Base-by-base conservation (phyloP, 2,797 vertebrate species). In the Anguilla megastoma region DNA sequence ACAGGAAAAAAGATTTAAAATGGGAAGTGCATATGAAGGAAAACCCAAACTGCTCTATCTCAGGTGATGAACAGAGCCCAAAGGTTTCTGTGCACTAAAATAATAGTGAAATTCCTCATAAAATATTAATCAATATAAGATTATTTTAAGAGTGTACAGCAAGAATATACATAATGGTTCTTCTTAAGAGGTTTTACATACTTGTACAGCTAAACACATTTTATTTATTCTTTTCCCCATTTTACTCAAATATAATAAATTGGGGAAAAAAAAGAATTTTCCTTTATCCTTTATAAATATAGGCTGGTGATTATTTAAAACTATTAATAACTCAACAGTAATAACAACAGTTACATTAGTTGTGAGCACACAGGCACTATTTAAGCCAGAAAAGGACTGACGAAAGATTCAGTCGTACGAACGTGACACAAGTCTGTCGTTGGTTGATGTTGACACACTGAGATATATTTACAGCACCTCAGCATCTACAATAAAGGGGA, bases 271-370 rank as follows among this genome's bases (percentile, higher is more conserved):
- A 80, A 87, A 91, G 41, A 87, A 96, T 96, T 94, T 94, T 95
- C 0, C 33, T 30, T 96, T 95, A 91, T 93, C 94, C 94, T 95
- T 82, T 95, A 95, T 96, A 96, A 97, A 96, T 95, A 94, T 96
- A 91, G 91, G 93, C 94, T 93, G 91, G 93, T 92, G 95, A 96
- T 98, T 98, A 98, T 98, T 98, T 97, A 97, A 97, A 96, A 95
- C 5, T 60, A 93, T 90, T 85, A 79, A 91, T 82, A 54, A 87
- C 91, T 85, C 79, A 89, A 87, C 88, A 50, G 87, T 84, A 85
- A 88, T 27, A 50, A 87, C 71, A 88, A 90, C 89, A 85, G 88
- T 33, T 92, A 92, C 84, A 89, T 88, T 58, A 84, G 90, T 80
- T 86, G n/a, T 87, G 91, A 92, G 91, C 86, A 85, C 79, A 89